Conservation (phyloP, 2,797 vertebrate genomes). For the Australoheros facetus region DNA sequence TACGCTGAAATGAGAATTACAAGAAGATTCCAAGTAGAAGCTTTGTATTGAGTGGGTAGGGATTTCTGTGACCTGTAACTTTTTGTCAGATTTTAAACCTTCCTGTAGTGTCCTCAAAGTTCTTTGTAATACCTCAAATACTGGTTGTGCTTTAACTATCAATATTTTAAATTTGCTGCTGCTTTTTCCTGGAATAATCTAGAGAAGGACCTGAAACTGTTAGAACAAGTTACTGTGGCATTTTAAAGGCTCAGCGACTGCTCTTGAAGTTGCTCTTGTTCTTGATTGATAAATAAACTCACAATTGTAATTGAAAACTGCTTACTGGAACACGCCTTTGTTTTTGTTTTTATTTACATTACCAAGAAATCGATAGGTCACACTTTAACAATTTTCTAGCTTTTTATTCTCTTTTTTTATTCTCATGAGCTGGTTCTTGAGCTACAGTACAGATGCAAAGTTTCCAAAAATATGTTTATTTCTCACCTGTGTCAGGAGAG, state of each 20-base stretch:
- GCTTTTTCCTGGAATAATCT: not conserved
- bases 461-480: slow-evolving; percentile 17
- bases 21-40: not conserved
- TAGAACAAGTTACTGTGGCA: no score
- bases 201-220: no score
- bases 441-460: not conserved
- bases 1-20: slow-evolving; percentile 4
- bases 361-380: no score
- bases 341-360: no score
- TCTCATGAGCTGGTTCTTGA: not conserved
- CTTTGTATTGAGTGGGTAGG: not conserved
- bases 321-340: no score
- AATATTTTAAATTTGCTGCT: not conserved
- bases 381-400: no score
- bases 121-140: not conserved
- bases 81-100: not conserved
- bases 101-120: no score
- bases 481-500: not conserved
- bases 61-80: not conserved
- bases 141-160: not conserved
- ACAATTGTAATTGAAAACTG: no score
- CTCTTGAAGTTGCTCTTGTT: not conserved
- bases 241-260: not conserved
- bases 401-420: no score
- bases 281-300: not conserved